These are phyloP conservation scores for Threskiornis aethiopicus DNA, from an alignment of 2,797 vertebrate genomes.

Conservation along the genomic window DNA sequence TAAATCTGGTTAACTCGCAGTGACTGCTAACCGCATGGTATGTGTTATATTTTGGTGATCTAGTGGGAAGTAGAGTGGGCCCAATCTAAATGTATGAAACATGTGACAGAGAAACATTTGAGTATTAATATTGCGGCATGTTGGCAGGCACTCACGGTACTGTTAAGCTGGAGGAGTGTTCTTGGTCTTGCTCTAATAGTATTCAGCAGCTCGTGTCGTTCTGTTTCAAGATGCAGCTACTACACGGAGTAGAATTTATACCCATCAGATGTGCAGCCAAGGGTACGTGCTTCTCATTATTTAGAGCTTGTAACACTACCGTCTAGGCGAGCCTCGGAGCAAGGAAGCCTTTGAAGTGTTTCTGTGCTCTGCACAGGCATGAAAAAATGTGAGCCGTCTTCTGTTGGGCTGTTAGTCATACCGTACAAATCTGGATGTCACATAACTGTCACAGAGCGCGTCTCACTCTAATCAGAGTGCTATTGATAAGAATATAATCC, in stretches of 20 bases:
- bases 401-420: background rate
- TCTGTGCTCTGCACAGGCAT: background rate
- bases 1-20: background rate
- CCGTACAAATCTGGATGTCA: background rate
- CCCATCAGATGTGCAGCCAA: background rate
- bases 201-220: background rate
- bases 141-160: background rate
- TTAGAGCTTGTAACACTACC: background rate
- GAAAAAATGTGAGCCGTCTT: background rate
- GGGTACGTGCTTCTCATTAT: background rate
- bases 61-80: background rate
- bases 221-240: background rate
- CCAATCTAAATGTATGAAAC: background rate
- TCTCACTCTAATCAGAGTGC: background rate
- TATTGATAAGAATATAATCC: background rate
- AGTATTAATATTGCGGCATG: fast-evolving
- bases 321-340: fast-evolving
- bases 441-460: background rate
- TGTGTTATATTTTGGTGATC: background rate
- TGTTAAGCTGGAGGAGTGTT: background rate
- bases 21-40: too few relatives aligned
- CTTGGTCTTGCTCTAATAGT: background rate
- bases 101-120: background rate
- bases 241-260: background rate
- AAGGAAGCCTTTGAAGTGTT: conserved; percentile 2